phyloP scores from a whole-genome alignment of 2,888 invertebrate species.

The Catocala nupta region DNA sequence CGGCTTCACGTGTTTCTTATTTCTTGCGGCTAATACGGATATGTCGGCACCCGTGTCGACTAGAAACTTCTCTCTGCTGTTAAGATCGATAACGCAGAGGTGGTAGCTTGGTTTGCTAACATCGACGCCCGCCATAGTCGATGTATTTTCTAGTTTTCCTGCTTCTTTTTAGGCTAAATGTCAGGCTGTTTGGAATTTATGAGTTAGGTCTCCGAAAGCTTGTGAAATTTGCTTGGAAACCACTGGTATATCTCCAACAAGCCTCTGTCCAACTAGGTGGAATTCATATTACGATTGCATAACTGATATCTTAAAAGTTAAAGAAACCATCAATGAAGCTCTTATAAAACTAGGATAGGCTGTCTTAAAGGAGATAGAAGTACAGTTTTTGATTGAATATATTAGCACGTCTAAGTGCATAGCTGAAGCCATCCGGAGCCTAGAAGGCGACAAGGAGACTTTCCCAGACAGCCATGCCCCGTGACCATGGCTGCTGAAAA shows the following conservation, averaged over 20 bases:
- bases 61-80: too few relatives aligned
- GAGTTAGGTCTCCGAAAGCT: slow-evolving; percentile 24
- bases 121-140: too few relatives aligned
- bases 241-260: slow-evolving; percentile 5
- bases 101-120: too few relatives aligned
- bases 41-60: too few relatives aligned
- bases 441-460: slow-evolving; percentile 25
- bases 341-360: slow-evolving; percentile 12
- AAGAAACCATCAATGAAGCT: slow-evolving; percentile 15
- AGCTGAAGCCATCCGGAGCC: slow-evolving; percentile 19
- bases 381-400: slow-evolving; percentile 14
- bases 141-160: too few relatives aligned
- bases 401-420: slow-evolving; percentile 14
- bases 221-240: background rate
- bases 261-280: slow-evolving; percentile 17
- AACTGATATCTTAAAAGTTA: slow-evolving; percentile 11
- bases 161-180: too few relatives aligned
- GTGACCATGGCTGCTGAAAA: too few relatives aligned
- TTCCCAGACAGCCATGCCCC: too few relatives aligned
- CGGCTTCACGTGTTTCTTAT: too few relatives aligned
- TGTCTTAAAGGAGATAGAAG: background rate
- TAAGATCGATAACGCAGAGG: too few relatives aligned
- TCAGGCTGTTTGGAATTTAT: slow-evolving; percentile 20
- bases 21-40: too few relatives aligned
- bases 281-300: slow-evolving; percentile 19